Evolutionary conservation across 2,888 invertebrate species (phyloP).

Genomic region (Dasypolia templi): DNA sequence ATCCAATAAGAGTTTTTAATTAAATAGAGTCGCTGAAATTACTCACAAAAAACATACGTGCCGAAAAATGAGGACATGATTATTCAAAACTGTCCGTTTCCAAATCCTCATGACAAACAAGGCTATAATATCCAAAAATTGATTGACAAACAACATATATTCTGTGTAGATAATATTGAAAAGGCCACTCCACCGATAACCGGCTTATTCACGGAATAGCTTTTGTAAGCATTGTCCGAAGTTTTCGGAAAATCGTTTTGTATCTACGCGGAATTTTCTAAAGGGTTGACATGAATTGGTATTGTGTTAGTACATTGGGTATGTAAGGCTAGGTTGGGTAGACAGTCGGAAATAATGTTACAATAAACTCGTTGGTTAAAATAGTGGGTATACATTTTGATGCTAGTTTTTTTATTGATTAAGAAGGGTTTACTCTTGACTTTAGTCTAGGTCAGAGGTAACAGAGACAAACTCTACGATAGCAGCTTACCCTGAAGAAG

Average conservation of each 20-base stretch:
- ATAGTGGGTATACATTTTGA: not conserved
- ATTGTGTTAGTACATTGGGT: constrained; percentile 29
- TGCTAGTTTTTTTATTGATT: too few species aligned
- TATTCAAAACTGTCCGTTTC: constrained; percentile 9
- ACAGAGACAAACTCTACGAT: too few species aligned
- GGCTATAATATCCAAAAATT: not conserved
- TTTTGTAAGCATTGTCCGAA: constrained; percentile 34
- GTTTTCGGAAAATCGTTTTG: constrained; percentile 40
- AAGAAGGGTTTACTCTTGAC: too few species aligned
- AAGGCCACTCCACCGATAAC: constrained; percentile 25
- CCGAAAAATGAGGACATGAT: constrained; percentile 9
- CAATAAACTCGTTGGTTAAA: not conserved
- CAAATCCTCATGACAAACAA: constrained; percentile 11
- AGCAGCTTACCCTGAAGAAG: too few species aligned
- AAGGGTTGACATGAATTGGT: constrained; percentile 31
- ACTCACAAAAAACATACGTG: constrained; percentile 8
- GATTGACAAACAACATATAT: constrained; percentile 40
- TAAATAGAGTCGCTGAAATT: constrained; percentile 2
- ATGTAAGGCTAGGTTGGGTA: constrained; percentile 12
- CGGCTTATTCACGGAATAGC: constrained; percentile 39
- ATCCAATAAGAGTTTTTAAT: not conserved
- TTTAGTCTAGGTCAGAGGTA: too few species aligned
- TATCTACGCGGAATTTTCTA: not conserved
- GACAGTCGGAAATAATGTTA: not conserved
- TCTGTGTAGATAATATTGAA: constrained; percentile 37